phyloP scores from a whole-genome alignment of 2,888 invertebrate genomes.

The Eurytoma adleriae region DNA sequence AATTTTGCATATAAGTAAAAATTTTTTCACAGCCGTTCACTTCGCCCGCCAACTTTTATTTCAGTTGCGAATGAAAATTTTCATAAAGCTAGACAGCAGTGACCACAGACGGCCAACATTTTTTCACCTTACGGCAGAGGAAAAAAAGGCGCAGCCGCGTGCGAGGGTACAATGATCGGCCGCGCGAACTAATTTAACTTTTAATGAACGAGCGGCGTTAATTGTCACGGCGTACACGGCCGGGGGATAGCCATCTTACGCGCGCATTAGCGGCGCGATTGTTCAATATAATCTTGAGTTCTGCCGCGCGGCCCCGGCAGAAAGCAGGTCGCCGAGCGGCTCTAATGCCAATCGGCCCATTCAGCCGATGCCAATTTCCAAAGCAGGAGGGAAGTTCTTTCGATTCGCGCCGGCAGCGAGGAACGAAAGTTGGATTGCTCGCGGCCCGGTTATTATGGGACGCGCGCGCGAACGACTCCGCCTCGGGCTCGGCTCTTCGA shows the following conservation, averaged over 20 bases:
- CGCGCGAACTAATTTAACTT: conserved; percentile 56
- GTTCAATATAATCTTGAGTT: conserved; percentile 46
- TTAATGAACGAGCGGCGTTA: conserved; percentile 54
- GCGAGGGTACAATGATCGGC: conserved; percentile 17
- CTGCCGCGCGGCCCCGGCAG: conserved; percentile 37
- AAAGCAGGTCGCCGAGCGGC: conserved; percentile 59
- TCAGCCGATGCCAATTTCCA: conserved; percentile 60
- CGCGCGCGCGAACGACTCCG: too few species aligned
- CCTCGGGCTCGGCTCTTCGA: too few species aligned
- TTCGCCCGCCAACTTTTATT: too few species aligned
- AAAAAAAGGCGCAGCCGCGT: not conserved
- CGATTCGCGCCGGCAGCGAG: conserved; percentile 59
- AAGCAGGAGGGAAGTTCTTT: conserved; percentile 58
- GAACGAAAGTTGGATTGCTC: not conserved
- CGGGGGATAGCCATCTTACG: conserved; percentile 46
- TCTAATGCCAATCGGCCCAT: conserved; percentile 29
- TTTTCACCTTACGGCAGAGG: too few species aligned
- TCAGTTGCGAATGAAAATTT: too few species aligned
- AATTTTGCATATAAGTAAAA: too few species aligned
- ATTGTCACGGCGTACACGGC: conserved; percentile 43
- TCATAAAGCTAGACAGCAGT: too few species aligned
- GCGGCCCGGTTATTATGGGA: not conserved
- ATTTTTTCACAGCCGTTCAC: not conserved
- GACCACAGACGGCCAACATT: too few species aligned
- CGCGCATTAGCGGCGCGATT: conserved; percentile 18